Conservation (phyloP, 2,113 vertebrate species). For the Caranx ignobilis region DNA sequence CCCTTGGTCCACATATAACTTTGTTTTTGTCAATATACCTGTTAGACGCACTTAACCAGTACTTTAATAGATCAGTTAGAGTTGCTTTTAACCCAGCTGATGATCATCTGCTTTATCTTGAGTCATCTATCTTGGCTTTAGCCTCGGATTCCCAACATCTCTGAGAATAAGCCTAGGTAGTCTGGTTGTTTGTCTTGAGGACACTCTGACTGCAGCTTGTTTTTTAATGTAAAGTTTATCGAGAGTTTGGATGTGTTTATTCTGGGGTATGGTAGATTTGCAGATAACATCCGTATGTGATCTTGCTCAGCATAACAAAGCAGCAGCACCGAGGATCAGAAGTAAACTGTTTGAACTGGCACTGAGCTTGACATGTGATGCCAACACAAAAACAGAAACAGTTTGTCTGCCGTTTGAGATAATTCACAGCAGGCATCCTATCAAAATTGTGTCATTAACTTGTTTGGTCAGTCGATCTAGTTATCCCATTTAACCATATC, state of each 20-base stretch:
- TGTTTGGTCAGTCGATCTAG: background rate
- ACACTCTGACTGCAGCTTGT: constrained; percentile 34
- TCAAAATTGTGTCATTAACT: background rate
- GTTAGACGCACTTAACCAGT: background rate
- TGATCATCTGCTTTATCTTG: background rate
- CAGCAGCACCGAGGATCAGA: constrained; percentile 49
- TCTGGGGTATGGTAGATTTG: constrained; percentile 55
- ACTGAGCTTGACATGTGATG: constrained; percentile 40
- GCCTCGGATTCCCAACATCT: constrained; percentile 36
- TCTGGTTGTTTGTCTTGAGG: constrained; percentile 28
- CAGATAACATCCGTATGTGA: constrained; percentile 69
- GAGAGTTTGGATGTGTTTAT: constrained; percentile 69
- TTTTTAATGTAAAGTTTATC: constrained; percentile 66
- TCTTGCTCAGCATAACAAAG: constrained; percentile 68
- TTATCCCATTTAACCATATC: background rate
- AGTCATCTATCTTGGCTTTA: background rate
- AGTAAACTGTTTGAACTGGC: constrained; percentile 80
- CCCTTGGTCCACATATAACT: background rate
- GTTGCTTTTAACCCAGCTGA: background rate
- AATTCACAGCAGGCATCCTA: background rate
- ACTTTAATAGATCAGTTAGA: constrained; percentile 3
- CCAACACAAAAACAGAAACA: constrained; percentile 57
- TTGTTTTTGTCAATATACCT: background rate
- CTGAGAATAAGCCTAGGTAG: constrained; percentile 33
- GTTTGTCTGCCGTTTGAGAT: background rate